Percentiles rank a stretch among this genome's conserved stretches.
These are phyloP conservation scores for Argentina silus DNA, from an alignment of 2,797 vertebrate species.

Conservation along the genomic window DNA sequence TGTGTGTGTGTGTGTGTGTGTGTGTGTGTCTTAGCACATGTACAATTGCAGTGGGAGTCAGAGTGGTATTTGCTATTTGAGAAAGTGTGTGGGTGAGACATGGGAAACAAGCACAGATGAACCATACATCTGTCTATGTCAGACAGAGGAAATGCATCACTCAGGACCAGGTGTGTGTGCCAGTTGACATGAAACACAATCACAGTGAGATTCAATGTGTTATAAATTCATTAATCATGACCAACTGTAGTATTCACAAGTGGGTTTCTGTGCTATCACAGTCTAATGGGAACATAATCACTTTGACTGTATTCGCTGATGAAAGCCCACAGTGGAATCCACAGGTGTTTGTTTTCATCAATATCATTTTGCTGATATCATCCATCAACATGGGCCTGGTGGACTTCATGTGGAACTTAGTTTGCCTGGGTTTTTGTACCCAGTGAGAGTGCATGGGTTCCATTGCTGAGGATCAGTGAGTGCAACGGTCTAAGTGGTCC, in stretches of 20 bases:
- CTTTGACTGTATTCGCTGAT: conserved; percentile 11
- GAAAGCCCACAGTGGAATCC: conserved; percentile 46
- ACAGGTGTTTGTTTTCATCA: conserved; percentile 40
- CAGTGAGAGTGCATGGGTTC: conserved; percentile 11
- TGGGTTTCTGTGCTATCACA: conserved; percentile 16
- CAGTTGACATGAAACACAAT: conserved; percentile 23
- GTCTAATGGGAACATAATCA: conserved; percentile 30
- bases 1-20: background rate
- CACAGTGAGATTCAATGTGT: conserved; percentile 3
- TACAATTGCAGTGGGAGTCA: conserved; percentile 27
- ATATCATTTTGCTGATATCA: conserved; percentile 47
- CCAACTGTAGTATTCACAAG: background rate
- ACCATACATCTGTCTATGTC: conserved; percentile 31
- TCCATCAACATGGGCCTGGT: background rate
- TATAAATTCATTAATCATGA: conserved; percentile 18
- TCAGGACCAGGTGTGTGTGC: conserved; percentile 41
- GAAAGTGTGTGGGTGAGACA: conserved; percentile 21
- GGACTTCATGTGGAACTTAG: conserved; percentile 21
- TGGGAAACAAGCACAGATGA: conserved; percentile 20
- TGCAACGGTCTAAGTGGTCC: conserved; percentile 38
- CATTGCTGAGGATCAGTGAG: conserved; percentile 50
- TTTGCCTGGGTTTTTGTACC: conserved; percentile 8
- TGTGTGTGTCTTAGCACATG: background rate
- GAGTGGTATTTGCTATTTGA: conserved; percentile 40
- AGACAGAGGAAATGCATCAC: conserved; percentile 17